Evolutionary conservation across 2,797 vertebrate genomes (phyloP).

Genomic region (Mus caroli): DNA sequence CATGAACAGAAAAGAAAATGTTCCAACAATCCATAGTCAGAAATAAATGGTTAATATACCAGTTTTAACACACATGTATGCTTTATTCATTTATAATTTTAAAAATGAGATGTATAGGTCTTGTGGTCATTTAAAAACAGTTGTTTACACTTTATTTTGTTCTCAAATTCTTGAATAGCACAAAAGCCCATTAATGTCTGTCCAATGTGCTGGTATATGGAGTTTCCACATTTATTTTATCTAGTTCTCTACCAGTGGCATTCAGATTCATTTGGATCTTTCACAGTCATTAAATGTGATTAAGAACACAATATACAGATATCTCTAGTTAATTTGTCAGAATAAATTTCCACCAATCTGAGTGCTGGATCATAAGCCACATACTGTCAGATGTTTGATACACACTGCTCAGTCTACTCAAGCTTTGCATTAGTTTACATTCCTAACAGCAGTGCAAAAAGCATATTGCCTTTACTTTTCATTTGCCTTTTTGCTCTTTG

Average conservation of each 20-base stretch:
- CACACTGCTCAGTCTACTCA: background rate
- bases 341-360: background rate
- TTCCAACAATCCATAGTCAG: background rate
- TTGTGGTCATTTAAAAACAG: background rate
- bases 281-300: background rate
- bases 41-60: background rate
- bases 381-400: background rate
- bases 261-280: background rate
- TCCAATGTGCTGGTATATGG: fast-evolving
- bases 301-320: background rate
- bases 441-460: background rate
- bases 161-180: background rate
- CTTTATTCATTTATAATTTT: background rate
- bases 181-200: no score
- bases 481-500: background rate
- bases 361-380: background rate
- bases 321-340: constrained; percentile 11
- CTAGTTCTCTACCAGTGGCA: background rate
- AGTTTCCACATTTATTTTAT: background rate
- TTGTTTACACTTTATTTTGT: background rate
- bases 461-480: background rate
- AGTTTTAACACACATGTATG: background rate
- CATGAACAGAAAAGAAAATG: background rate
- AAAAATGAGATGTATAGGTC: background rate
- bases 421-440: background rate